These are phyloP conservation scores for Gnatocerus cornutus DNA, from an alignment of 2,888 invertebrate species.

Conservation along the genomic window DNA sequence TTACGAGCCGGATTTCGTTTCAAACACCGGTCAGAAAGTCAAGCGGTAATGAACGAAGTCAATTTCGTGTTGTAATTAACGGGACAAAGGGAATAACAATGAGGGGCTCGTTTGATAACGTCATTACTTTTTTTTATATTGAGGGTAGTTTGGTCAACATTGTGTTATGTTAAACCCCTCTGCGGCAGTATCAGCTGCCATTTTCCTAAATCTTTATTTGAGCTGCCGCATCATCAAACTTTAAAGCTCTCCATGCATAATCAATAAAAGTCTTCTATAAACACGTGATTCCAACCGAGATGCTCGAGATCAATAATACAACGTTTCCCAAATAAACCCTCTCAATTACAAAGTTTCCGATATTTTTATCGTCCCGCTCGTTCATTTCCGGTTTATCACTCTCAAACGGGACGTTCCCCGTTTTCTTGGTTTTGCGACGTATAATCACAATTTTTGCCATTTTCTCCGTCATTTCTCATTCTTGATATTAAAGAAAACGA, in stretches of 20 bases:
- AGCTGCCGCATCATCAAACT: conserved; percentile 13
- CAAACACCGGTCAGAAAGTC: conserved; percentile 6
- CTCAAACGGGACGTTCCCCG: conserved; percentile 8
- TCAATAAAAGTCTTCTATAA: conserved; percentile 4
- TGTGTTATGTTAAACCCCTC: neutral
- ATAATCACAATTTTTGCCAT: conserved; percentile 37
- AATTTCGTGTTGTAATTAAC: conserved; percentile 20
- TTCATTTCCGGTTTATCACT: conserved; percentile 24
- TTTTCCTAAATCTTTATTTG: conserved; percentile 10
- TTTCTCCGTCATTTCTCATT: conserved; percentile 44
- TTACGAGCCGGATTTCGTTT: neutral
- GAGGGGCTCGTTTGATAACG: conserved; percentile 3
- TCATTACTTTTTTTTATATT: neutral
- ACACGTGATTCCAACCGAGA: neutral
- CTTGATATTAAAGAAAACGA: conserved; percentile 42
- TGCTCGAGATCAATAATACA: neutral
- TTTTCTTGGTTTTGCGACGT: conserved; percentile 6
- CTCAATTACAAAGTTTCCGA: conserved; percentile 2
- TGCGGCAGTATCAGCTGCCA: neutral
- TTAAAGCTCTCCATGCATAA: conserved; percentile 12
- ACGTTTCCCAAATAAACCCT: neutral
- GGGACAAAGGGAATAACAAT: conserved; percentile 17
- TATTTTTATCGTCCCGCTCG: conserved; percentile 14
- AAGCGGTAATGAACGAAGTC: conserved; percentile 5
- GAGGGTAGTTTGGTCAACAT: too few species aligned